Percentiles rank a stretch among this genome's conserved stretches.
phyloP scores from a whole-genome alignment of 2,113 vertebrate genomes.

The Poeciliopsis occidentalis region DNA sequence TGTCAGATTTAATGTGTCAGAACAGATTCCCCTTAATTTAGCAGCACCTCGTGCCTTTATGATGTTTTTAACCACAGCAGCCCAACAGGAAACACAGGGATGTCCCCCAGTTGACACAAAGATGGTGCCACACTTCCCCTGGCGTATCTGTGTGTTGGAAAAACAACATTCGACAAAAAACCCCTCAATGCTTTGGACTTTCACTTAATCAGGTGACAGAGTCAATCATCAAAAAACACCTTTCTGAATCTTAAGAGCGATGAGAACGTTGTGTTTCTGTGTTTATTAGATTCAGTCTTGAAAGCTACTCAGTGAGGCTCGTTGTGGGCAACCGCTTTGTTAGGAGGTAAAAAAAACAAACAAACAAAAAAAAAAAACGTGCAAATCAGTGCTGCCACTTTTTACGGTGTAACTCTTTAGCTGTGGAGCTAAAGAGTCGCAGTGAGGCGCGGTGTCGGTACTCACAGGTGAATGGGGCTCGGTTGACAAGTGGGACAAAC shows the following conservation, averaged over 20 bases:
- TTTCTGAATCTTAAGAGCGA: not conserved
- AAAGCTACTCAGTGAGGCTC: too few species aligned
- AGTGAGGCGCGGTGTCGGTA: not conserved
- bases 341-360: too few species aligned
- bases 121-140: not conserved
- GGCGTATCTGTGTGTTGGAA: too few species aligned
- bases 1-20: not conserved
- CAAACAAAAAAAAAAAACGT: too few species aligned
- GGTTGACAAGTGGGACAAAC: constrained; percentile 87
- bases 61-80: not conserved
- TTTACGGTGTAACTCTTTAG: not conserved
- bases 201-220: not conserved
- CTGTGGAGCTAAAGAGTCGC: not conserved
- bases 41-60: too few species aligned
- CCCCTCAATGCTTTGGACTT: not conserved
- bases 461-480: constrained; percentile 89
- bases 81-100: not conserved
- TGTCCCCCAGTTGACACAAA: not conserved
- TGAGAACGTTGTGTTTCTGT: too few species aligned
- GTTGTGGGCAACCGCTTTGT: too few species aligned
- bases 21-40: too few species aligned
- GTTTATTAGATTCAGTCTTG: too few species aligned
- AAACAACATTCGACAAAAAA: not conserved
- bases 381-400: not conserved
- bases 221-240: not conserved